Percentiles rank a stretch among this genome's conserved stretches.
Conservation (phyloP, 2,797 vertebrate genomes). For the Neopelma chrysocephalum region DNA sequence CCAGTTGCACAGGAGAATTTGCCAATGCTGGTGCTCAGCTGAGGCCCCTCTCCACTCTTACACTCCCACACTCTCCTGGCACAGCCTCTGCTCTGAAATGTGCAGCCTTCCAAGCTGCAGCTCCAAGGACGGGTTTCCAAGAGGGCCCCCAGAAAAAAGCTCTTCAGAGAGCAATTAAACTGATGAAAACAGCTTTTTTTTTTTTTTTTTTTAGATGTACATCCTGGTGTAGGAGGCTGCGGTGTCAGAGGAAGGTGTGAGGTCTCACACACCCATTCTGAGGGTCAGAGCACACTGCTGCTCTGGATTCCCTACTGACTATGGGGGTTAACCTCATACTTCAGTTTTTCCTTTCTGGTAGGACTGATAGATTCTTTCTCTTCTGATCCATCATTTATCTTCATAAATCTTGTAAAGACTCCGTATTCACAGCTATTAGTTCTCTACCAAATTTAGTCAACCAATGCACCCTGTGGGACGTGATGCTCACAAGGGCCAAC, state of each 20-base stretch:
- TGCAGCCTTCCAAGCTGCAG: neutral
- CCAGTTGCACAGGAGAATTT: neutral
- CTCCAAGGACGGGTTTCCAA: neutral
- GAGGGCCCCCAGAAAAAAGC: neutral
- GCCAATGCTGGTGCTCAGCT: neutral
- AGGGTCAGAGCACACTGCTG: neutral
- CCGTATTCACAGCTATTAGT: neutral
- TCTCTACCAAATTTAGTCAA: accelerated
- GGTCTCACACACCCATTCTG: neutral
- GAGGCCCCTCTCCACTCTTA: neutral
- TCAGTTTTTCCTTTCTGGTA: neutral
- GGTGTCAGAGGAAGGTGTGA: neutral
- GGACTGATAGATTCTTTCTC: neutral
- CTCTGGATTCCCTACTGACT: neutral
- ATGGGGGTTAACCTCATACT: neutral
- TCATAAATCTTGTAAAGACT: neutral
- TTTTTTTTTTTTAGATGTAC: no score
- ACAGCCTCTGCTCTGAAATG: neutral
- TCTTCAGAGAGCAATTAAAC: neutral
- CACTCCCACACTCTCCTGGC: neutral
- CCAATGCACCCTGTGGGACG: neutral
- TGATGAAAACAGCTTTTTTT: neutral
- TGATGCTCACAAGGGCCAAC: neutral
- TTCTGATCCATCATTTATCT: neutral
- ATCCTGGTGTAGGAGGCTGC: neutral